Conservation (phyloP, 2,797 vertebrate genomes). For the Peromyscus melanophrys region DNA sequence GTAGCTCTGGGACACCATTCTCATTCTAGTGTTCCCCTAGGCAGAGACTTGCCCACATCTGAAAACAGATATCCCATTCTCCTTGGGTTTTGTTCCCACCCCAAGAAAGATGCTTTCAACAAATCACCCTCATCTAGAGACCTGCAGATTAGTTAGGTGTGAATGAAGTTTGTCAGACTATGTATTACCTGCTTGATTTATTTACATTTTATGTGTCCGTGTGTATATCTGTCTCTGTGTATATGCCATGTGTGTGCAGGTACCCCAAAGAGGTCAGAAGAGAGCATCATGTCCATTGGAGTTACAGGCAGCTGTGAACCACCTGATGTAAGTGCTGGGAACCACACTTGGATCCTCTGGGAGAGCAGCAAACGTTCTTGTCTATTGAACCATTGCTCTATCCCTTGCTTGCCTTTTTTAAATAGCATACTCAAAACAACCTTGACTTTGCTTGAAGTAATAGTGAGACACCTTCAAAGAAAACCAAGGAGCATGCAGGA, state of each 20-base stretch:
- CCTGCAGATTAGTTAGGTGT: not conserved
- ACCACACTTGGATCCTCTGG: not conserved
- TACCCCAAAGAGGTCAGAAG: not conserved
- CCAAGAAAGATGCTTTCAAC: not conserved
- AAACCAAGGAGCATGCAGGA: not conserved
- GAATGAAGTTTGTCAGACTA: not conserved
- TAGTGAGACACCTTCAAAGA: not conserved
- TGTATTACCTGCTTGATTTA: not conserved
- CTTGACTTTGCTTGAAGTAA: not conserved
- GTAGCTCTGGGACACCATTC: not conserved
- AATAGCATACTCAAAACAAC: not conserved
- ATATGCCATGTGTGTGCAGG: not conserved
- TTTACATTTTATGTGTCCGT: not conserved
- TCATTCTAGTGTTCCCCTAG: not conserved
- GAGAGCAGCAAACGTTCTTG: not conserved
- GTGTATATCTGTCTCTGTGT: not conserved
- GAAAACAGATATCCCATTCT: not conserved
- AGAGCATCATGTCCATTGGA: not conserved
- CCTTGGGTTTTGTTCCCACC: not conserved
- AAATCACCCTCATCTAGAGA: conserved; percentile 1
- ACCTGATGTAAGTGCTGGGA: not conserved
- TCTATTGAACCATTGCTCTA: not conserved
- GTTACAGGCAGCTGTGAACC: not conserved
- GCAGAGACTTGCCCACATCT: not conserved
- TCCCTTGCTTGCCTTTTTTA: not conserved